Evolutionary conservation across 2,113 vertebrate genomes (phyloP).

Genomic region (Andinoacara biseriatus): DNA sequence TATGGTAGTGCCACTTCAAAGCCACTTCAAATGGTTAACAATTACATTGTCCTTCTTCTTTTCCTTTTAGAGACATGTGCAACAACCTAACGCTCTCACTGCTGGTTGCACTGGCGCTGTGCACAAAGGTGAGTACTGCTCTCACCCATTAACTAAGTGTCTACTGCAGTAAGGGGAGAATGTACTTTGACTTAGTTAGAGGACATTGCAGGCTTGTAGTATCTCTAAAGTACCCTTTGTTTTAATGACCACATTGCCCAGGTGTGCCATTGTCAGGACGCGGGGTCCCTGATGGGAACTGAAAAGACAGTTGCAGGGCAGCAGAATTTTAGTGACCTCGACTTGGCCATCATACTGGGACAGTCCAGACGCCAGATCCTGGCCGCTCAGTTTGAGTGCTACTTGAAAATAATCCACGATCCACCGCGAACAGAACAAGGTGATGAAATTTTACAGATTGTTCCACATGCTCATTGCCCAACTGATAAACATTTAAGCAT

Average conservation of each 20-base stretch:
- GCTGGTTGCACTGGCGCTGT: slow-evolving; percentile 53
- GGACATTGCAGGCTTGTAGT: neutral
- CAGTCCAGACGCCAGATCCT: slow-evolving; percentile 68
- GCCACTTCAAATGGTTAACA: neutral
- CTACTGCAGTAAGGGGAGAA: neutral
- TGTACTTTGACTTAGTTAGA: neutral
- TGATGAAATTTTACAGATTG: slow-evolving; percentile 22
- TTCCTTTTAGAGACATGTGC: slow-evolving; percentile 71
- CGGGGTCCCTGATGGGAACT: neutral
- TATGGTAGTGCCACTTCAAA: neutral
- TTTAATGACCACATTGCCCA: slow-evolving; percentile 18
- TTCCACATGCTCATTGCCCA: neutral
- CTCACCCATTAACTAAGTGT: neutral
- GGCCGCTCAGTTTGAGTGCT: slow-evolving; percentile 83
- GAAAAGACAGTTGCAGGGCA: neutral
- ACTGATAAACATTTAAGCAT: neutral
- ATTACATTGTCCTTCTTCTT: neutral
- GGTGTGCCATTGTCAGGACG: slow-evolving; percentile 65
- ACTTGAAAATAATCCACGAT: slow-evolving; percentile 81
- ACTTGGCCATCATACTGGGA: slow-evolving; percentile 21
- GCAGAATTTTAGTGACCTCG: slow-evolving; percentile 41
- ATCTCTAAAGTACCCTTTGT: neutral
- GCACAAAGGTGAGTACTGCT: slow-evolving; percentile 57
- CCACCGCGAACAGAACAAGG: slow-evolving; percentile 64
- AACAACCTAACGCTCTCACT: slow-evolving; percentile 52